Evolutionary conservation across 2,888 invertebrate species (phyloP), one percentile per base, ranked within the genome.

Genomic region (Clivina fossor): DNA sequence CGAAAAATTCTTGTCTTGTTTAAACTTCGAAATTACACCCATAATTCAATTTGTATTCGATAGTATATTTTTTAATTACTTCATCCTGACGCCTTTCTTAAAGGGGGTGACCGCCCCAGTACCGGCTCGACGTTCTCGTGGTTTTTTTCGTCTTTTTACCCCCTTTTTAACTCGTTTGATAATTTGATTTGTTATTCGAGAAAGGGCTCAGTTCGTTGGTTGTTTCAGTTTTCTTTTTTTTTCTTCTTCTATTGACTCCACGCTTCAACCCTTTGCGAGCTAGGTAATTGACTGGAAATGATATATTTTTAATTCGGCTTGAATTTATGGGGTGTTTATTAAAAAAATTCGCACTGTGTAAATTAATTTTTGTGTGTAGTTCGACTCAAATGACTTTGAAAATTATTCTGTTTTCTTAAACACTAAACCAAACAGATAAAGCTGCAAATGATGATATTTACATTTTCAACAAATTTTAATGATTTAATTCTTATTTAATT

Each of bases 41-140:
- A 72, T 73, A 73, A 73, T 70, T 72, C 72, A 73, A 73, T 72
- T 72, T 71, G 70, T 71, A 71, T 69, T 70, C 71, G 72, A 73
- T 73, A 71, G 71, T 70, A 69, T 71, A 71, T 73, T 71, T 73
- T 73, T 73, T 73, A 72, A 73, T 73, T 73, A 72, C 71, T 66
- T 15, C 44, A 44, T 37, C 11, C 53, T 35, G 53, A 53, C 53
- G 53, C 53, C 44, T 53, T 44, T 53, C 53, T 53, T 53, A 8
- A 24, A 35, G 15, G 28, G 53, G 44, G 35, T 24, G 35, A 7
- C 3, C 22, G 15, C 37, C 33, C 19, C 13, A 5, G 13, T 7
- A 15, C 9, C n/a, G n/a, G n/a, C 30, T 30, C 11, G 30, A 13
- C 30, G 9, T 30, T 13, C n/a, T 11, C n/a, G 30, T 16, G 26